Conservation (phyloP, 1,140 invertebrate genomes). For the Calliopsis andreniformis region DNA sequence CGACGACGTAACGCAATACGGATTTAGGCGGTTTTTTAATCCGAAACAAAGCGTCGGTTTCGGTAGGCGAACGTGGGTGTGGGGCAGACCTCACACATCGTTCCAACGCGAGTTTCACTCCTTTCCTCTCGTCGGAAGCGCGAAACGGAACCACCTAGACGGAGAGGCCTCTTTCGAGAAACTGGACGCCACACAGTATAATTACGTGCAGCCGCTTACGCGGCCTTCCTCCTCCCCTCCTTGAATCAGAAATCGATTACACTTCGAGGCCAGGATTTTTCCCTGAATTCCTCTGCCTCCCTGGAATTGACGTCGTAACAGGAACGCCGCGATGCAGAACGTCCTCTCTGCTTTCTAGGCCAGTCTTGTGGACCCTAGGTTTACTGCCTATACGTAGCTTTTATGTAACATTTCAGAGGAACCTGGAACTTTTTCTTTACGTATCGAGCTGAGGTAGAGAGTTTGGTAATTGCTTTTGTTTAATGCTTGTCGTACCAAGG, state of each 20-base stretch:
- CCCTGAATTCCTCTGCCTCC: conserved; percentile 14
- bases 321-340: not conserved
- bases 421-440: too few species aligned
- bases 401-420: too few species aligned
- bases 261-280: conserved; percentile 21
- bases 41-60: conserved; percentile 67
- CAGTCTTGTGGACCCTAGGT: too few species aligned
- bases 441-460: too few species aligned
- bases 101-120: conserved; percentile 23
- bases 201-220: conserved; percentile 56
- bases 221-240: conserved; percentile 33
- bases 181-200: conserved; percentile 47
- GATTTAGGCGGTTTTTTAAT: conserved; percentile 67
- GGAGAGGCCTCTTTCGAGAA: conserved; percentile 27
- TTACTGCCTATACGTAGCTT: too few species aligned
- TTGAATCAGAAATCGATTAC: conserved; percentile 55
- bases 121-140: conserved; percentile 33
- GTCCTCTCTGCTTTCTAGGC: too few species aligned
- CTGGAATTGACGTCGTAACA: not conserved
- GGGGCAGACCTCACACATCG: conserved; percentile 66
- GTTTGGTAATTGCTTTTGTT: too few species aligned
- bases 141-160: conserved; percentile 39
- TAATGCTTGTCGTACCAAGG: too few species aligned
- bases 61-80: conserved; percentile 25
- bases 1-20: conserved; percentile 66